phyloP scores from a whole-genome alignment of 53 echinoderm and acorn worm species.

The Henricia sp. region DNA sequence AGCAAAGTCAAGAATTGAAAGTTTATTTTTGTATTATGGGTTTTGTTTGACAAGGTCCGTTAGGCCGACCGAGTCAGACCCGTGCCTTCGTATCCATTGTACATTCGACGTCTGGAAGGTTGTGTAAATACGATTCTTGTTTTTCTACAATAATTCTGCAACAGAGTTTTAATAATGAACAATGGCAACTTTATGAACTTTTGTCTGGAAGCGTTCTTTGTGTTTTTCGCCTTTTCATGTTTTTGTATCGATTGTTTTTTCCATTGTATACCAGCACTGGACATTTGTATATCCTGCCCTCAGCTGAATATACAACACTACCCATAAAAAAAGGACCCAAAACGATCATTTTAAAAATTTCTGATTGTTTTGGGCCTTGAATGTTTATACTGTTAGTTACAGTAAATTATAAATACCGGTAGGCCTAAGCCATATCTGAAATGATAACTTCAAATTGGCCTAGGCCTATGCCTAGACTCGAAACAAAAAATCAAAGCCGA shows the following conservation, averaged over 20 bases:
- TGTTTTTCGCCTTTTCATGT: background rate
- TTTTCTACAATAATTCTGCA: conserved; percentile 45
- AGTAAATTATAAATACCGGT: too few relatives aligned
- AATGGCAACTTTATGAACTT: conserved; percentile 33
- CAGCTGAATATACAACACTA: too few relatives aligned
- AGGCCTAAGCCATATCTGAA: too few relatives aligned
- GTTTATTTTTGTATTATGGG: conserved; percentile 56
- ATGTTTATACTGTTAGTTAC: too few relatives aligned
- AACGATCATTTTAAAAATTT: too few relatives aligned
- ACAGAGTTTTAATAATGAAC: conserved; percentile 53
- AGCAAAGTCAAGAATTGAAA: conserved; percentile 53
- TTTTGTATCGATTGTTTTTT: background rate
- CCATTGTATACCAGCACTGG: too few relatives aligned
- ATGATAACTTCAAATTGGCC: too few relatives aligned
- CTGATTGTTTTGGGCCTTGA: too few relatives aligned
- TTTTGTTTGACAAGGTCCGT: conserved; percentile 10
- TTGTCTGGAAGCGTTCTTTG: background rate
- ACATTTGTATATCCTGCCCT: too few relatives aligned
- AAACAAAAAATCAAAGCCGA: too few relatives aligned
- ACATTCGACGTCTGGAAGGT: conserved; percentile 6
- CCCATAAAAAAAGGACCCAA: too few relatives aligned
- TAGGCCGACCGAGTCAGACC: conserved; percentile 2
- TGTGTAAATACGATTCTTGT: conserved; percentile 58
- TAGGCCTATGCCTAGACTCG: too few relatives aligned
- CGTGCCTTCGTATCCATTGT: conserved; percentile 1